phyloP scores from a whole-genome alignment of 2,888 invertebrate genomes.

The Campoletis raptor region DNA sequence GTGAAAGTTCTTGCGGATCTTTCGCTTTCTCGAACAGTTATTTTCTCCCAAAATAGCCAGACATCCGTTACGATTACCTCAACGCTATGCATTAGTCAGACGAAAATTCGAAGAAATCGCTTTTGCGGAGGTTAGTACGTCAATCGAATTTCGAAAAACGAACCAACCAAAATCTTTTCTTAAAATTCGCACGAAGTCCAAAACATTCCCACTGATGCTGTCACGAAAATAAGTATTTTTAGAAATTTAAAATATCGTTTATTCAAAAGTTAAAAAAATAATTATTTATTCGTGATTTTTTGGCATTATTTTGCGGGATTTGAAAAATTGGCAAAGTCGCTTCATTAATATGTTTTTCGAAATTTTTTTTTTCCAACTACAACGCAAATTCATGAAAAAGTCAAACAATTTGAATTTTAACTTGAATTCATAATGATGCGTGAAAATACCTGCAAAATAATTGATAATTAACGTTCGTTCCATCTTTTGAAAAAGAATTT shows the following conservation, averaged over 20 bases:
- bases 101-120: conserved; percentile 22
- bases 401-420: neutral
- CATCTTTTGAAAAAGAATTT: neutral
- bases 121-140: neutral
- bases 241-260: neutral
- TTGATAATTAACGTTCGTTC: conserved; percentile 1
- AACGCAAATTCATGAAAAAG: neutral
- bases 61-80: conserved; percentile 16
- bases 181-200: neutral
- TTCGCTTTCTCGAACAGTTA: conserved; percentile 30
- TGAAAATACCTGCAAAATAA: neutral
- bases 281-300: neutral
- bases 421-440: neutral
- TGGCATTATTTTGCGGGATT: neutral
- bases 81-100: conserved; percentile 1
- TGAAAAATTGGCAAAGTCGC: neutral
- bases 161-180: neutral
- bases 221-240: neutral
- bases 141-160: neutral
- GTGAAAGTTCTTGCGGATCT: conserved; percentile 49
- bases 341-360: neutral
- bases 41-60: conserved; percentile 37
- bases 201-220: neutral
- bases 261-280: neutral
- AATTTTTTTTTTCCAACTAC: neutral